A percentile compares a stretch with the other conserved stretches of the same genome.
Evolutionary conservation across 1,140 invertebrate species (phyloP).

Genomic region (Trichonephila clavipes): DNA sequence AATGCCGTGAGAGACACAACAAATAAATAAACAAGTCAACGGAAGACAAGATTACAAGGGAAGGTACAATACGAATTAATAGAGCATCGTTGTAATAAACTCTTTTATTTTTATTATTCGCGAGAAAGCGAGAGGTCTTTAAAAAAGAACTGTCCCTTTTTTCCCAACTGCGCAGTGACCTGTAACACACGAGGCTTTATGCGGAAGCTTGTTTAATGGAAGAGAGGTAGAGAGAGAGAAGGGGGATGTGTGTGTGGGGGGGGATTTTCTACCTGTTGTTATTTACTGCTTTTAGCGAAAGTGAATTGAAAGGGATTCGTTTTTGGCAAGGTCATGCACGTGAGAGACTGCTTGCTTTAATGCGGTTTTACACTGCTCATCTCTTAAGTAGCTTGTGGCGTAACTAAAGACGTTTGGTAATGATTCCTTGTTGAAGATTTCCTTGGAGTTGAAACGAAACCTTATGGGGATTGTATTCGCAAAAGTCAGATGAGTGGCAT

Average conservation of each 20-base stretch:
- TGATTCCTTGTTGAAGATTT: not conserved
- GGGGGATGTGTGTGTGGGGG: too few relatives aligned
- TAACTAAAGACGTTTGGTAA: not conserved
- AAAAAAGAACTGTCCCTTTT: conserved; percentile 13
- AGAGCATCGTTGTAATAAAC: conserved; percentile 60
- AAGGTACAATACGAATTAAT: conserved; percentile 56
- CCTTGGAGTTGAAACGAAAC: not conserved
- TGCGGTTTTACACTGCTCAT: not conserved
- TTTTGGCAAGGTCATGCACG: not conserved
- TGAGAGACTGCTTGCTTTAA: not conserved
- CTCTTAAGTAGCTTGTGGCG: not conserved
- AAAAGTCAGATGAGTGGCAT: not conserved
- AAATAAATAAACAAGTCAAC: conserved; percentile 27
- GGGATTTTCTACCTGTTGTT: not conserved
- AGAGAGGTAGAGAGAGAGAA: not conserved
- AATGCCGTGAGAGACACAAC: not conserved
- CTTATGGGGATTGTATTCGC: too few relatives aligned
- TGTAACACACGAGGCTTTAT: conserved; percentile 13
- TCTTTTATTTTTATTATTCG: conserved; percentile 54
- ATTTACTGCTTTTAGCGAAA: conserved; percentile 5
- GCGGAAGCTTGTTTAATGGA: not conserved
- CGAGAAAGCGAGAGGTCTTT: conserved; percentile 18
- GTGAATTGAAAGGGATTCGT: not conserved
- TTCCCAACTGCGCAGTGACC: conserved; percentile 17
- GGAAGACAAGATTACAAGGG: not conserved